A percentile compares a stretch with the other conserved stretches of the same genome.
phyloP scores from a whole-genome alignment of 2,888 invertebrate genomes.

The Chirona hameri region DNA sequence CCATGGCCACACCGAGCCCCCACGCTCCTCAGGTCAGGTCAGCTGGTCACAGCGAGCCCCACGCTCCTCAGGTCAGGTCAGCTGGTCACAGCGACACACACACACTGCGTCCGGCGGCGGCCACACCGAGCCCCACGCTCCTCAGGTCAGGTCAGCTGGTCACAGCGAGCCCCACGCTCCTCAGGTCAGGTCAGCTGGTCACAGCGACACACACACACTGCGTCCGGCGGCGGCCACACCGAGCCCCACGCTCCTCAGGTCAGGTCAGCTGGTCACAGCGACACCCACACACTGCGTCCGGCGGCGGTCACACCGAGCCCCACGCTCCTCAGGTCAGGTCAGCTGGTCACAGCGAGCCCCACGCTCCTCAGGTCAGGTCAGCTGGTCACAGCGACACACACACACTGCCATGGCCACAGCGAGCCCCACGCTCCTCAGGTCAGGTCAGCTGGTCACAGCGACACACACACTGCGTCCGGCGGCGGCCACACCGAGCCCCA shows the following conservation, averaged over 20 bases:
- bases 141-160: background rate
- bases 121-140: no score
- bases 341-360: no score
- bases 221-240: background rate
- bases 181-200: background rate
- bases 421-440: background rate
- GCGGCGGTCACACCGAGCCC: no score
- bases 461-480: background rate
- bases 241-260: background rate
- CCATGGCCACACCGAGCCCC: no score
- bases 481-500: no score
- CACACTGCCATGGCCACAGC: no score
- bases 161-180: no score
- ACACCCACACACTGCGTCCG: background rate
- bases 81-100: no score
- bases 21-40: background rate
- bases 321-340: background rate
- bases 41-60: no score
- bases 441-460: background rate
- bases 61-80: background rate
- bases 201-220: background rate
- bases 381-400: no score
- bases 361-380: background rate
- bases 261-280: background rate
- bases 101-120: background rate